Evolutionary conservation across 2,797 vertebrate species (phyloP).

Genomic region (Buphagus erythrorhynchus): DNA sequence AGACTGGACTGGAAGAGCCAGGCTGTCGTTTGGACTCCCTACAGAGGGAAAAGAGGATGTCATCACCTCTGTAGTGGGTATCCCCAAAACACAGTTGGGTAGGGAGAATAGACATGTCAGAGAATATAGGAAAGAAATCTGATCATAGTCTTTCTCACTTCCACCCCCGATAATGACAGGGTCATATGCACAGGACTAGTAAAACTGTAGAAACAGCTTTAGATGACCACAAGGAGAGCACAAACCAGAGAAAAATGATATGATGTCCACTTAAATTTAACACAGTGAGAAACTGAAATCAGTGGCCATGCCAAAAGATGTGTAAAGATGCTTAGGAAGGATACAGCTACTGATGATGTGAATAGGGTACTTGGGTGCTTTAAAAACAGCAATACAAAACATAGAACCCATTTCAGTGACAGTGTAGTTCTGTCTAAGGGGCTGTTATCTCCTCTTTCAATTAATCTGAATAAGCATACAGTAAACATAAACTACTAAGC

Average conservation of each 20-base stretch:
- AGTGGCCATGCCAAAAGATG: neutral
- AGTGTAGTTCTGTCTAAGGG: neutral
- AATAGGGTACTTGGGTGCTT: neutral
- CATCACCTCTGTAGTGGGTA: neutral
- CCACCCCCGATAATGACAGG: neutral
- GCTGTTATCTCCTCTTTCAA: neutral
- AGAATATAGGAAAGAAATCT: neutral
- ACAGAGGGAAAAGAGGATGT: neutral
- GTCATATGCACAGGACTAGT: too few relatives aligned
- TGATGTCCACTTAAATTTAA: neutral
- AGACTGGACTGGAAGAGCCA: neutral
- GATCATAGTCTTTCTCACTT: neutral
- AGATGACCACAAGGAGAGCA: neutral
- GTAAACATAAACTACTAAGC: neutral
- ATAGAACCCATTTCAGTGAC: neutral
- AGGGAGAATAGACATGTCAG: neutral
- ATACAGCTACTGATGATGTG: neutral
- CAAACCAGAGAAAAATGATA: neutral
- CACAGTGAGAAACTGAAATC: neutral
- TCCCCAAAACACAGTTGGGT: neutral
- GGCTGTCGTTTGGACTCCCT: neutral
- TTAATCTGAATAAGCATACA: neutral
- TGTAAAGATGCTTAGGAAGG: neutral
- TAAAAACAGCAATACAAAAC: constrained; percentile 12
- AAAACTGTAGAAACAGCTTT: neutral